Evolutionary conservation across 2,888 invertebrate genomes (phyloP).

Genomic region (Pheosia gnoma): DNA sequence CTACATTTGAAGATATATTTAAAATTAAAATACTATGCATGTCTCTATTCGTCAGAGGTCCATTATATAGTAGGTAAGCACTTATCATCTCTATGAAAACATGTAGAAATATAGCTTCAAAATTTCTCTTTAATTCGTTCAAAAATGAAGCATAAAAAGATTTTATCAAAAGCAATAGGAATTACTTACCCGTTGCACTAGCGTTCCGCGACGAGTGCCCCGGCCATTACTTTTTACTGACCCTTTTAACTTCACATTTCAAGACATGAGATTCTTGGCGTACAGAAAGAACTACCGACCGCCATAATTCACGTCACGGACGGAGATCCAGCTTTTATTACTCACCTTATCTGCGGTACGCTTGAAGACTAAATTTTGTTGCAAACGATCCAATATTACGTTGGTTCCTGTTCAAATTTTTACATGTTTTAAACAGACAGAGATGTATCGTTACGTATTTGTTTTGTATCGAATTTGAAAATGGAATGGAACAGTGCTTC

Average conservation of each 20-base stretch:
- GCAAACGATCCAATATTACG: conserved; percentile 31
- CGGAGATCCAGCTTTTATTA: conserved; percentile 39
- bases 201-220: conserved; percentile 22
- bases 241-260: conserved; percentile 44
- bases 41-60: too few relatives aligned
- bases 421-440: conserved; percentile 1
- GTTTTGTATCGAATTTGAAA: too few relatives aligned
- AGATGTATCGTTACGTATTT: background rate
- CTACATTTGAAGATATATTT: too few relatives aligned
- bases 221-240: conserved; percentile 45
- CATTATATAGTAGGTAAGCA: background rate
- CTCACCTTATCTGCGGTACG: conserved; percentile 38
- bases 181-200: conserved; percentile 1
- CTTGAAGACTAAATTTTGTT: conserved; percentile 19
- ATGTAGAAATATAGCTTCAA: background rate
- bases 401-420: conserved; percentile 23
- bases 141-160: background rate
- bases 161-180: conserved; percentile 4
- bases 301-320: conserved; percentile 43
- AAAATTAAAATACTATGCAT: too few relatives aligned
- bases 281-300: conserved; percentile 44
- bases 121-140: background rate
- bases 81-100: background rate
- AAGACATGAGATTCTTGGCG: conserved; percentile 33
- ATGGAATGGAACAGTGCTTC: too few relatives aligned